Conservation (phyloP, 2,797 vertebrate genomes). For the Spinus pinus region DNA sequence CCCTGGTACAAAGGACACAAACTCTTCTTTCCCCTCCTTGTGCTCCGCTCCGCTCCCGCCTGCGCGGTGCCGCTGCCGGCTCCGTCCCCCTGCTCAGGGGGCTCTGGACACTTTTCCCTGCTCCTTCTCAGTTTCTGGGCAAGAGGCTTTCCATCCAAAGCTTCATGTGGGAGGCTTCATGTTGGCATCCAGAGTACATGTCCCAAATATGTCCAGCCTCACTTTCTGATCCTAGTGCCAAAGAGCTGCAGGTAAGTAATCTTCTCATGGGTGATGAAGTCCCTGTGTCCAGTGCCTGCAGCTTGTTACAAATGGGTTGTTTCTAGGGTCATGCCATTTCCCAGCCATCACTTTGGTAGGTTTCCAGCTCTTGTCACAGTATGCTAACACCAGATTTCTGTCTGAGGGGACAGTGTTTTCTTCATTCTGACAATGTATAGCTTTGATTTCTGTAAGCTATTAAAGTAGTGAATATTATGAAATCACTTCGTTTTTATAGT, state of each 20-base stretch:
- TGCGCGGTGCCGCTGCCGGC: not conserved
- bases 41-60: not conserved
- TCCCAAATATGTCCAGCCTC: conserved; percentile 51
- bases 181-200: conserved; percentile 50
- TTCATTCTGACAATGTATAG: not conserved
- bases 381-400: not conserved
- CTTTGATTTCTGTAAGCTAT: not conserved
- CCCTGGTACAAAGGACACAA: not conserved
- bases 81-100: not conserved
- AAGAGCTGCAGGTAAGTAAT: conserved; percentile 35
- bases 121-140: not conserved
- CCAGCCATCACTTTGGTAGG: not conserved
- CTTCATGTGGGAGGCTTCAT: not conserved
- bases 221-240: not conserved
- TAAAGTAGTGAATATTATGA: not conserved
- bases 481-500: not conserved
- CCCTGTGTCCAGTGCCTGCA: not conserved
- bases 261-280: not conserved
- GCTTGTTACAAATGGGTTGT: not conserved
- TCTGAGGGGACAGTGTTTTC: not conserved
- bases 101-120: not conserved
- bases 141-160: not conserved
- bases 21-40: not conserved
- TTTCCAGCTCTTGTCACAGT: not conserved
- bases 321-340: not conserved